A percentile compares a stretch with the other conserved stretches of the same genome.
These are phyloP conservation scores for Neomicropteryx cornuta DNA, from an alignment of 1,140 invertebrate genomes.

Conservation along the genomic window DNA sequence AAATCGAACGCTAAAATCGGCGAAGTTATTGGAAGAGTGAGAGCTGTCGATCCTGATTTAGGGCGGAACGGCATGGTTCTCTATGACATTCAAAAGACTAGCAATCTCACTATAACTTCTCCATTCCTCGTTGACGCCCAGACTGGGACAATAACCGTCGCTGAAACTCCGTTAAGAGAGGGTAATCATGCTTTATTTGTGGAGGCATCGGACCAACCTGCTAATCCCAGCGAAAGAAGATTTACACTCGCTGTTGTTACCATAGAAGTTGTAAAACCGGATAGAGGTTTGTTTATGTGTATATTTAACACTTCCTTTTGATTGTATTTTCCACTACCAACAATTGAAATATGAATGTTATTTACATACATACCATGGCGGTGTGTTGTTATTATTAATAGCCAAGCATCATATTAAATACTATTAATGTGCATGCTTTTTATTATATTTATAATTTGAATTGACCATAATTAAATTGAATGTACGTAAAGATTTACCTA, in stretches of 20 bases:
- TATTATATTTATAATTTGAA: too few species aligned
- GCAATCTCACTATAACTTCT: conserved; percentile 49
- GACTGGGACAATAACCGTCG: conserved; percentile 59
- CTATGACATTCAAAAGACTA: conserved; percentile 64
- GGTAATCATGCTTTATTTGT: conserved; percentile 69
- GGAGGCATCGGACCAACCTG: conserved; percentile 69
- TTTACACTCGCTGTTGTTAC: conserved; percentile 75
- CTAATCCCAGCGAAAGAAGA: conserved; percentile 68
- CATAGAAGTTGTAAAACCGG: conserved; percentile 50
- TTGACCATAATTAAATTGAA: too few species aligned
- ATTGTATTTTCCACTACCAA: too few species aligned
- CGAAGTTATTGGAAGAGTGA: conserved; percentile 59
- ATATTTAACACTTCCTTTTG: too few species aligned
- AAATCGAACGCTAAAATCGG: conserved; percentile 54
- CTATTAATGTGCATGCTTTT: too few species aligned
- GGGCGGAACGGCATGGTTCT: conserved; percentile 68
- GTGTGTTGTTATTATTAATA: too few species aligned
- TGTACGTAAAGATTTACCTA: too few species aligned
- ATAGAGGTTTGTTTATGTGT: conserved; percentile 30
- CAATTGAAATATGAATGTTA: too few species aligned
- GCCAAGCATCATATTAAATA: too few species aligned
- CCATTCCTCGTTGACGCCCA: conserved; percentile 61
- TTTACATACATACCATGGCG: too few species aligned
- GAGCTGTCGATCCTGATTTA: conserved; percentile 70
- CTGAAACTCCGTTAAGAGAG: conserved; percentile 49